Percentiles rank a stretch among this genome's conserved stretches.
Conservation (phyloP, 2,888 invertebrate genomes). For the Sphaerophoria rueppellii region DNA sequence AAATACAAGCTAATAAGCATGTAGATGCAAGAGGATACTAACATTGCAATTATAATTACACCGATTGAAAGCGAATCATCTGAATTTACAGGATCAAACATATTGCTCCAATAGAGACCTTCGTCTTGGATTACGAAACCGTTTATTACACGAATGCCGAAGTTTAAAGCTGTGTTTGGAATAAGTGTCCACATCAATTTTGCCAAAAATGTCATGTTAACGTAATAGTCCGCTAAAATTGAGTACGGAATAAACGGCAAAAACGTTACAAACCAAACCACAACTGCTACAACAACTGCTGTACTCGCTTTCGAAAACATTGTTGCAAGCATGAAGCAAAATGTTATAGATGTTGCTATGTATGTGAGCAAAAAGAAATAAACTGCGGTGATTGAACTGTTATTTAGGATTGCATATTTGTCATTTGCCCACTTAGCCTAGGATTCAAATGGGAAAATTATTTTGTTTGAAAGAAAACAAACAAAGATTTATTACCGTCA, state of each 20-base stretch:
- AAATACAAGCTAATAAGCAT: too few relatives aligned
- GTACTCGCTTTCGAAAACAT: constrained; percentile 92
- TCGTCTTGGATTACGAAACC: too few relatives aligned
- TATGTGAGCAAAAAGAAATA: constrained; percentile 89
- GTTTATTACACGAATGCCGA: too few relatives aligned
- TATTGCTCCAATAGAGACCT: too few relatives aligned
- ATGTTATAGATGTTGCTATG: constrained; percentile 87
- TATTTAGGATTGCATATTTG: constrained; percentile 85
- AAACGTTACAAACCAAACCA: constrained; percentile 89
- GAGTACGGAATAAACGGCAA: constrained; percentile 85
- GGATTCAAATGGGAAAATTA: neutral
- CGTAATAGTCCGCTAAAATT: constrained; percentile 87
- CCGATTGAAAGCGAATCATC: too few relatives aligned
- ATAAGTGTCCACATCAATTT: constrained; percentile 81
- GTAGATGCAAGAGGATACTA: constrained; percentile 83
- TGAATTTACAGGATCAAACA: too few relatives aligned
- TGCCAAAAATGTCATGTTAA: constrained; percentile 84
- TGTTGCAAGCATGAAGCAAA: constrained; percentile 91
- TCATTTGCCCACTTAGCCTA: constrained; percentile 83
- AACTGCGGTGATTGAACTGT: constrained; percentile 86
- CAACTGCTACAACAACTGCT: constrained; percentile 89
- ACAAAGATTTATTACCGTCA: constrained; percentile 83
- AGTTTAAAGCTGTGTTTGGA: too few relatives aligned
- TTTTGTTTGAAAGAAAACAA: neutral
- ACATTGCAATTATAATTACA: constrained; percentile 76